These are phyloP conservation scores for Leptogaster cylindrica DNA, from an alignment of 2,888 invertebrate species.

Conservation along the genomic window DNA sequence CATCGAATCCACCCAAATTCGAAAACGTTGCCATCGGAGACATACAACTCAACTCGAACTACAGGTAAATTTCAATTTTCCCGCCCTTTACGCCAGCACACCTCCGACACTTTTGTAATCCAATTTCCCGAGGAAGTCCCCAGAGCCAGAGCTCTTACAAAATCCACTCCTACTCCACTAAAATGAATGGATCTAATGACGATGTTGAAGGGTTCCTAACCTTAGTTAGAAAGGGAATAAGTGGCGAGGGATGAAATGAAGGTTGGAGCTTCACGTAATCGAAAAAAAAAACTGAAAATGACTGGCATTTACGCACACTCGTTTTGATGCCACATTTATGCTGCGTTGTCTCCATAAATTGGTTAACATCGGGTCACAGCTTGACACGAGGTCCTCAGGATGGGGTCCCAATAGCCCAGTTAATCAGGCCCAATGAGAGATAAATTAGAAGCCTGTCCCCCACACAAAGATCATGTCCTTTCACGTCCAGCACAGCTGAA, in stretches of 20 bases:
- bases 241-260: not conserved
- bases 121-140: not conserved
- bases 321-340: conserved; percentile 4
- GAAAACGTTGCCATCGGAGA: conserved; percentile 90
- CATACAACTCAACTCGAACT: conserved; percentile 81
- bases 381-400: conserved; percentile 16
- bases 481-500: not conserved
- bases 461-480: not conserved
- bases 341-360: not conserved
- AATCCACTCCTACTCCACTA: conserved; percentile 8
- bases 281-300: conserved; percentile 11
- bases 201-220: conserved; percentile 2
- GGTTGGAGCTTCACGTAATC: too few relatives aligned
- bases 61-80: too few relatives aligned
- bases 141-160: not conserved
- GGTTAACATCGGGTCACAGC: conserved; percentile 5
- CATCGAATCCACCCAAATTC: conserved; percentile 75
- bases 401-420: conserved; percentile 32
- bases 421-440: conserved; percentile 45
- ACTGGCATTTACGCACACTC: conserved; percentile 20
- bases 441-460: conserved; percentile 41
- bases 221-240: too few relatives aligned
- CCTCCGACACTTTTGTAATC: too few relatives aligned
- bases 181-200: conserved; percentile 17
- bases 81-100: too few relatives aligned